Evolutionary conservation across 2,797 vertebrate species (phyloP), one percentile per base, ranked within the genome.

Genomic region (Parotocinclus haroldoi): DNA sequence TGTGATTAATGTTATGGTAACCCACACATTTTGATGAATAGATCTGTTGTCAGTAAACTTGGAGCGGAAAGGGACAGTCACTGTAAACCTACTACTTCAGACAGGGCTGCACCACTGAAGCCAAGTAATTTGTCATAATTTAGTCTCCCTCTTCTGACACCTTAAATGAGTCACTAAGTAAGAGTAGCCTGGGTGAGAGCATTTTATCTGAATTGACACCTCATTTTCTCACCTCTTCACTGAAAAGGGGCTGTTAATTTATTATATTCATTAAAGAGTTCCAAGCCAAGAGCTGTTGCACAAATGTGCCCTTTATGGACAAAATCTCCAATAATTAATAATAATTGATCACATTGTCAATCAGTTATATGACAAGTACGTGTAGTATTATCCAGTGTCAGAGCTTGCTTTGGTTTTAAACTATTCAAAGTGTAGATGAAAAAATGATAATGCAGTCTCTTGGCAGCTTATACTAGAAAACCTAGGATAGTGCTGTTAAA

Each of bases 161-260:
- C n/a, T 27, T 27, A 27, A 27, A 27, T 27, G 27, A 27, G 27
- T 27, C 27, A 1, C 52, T 44, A 50, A 69, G 36, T 42, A 19
- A 66, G 44, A 58, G 51, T 63, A 36, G 45, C 55, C 14, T 64
- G 37, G 16, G 5, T 62, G 40, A 66, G 42, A 65, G 9, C 27
- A 54, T 71, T 68, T 27, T 27, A 27, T 27, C 27, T 54, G n/a
- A 68, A 68, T 38, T 19, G 7, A 51, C 62, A 58, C 50, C 27
- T 27, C 27, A 27, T 71, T 61, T 66, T 40, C 63, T 38, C 46
- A 66, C 50, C 42, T 61, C 40, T 42, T 42, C 8, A 42, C 8
- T 50, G 58, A 77, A 78, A 52, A 48, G 18, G 76, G 76, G 14
- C 67, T 73, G 75, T 82, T 73, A 73, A 68, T 16, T 67, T 69